A percentile compares a stretch with the other conserved stretches of the same genome.
Evolutionary conservation across 2,797 vertebrate genomes (phyloP).

Genomic region (Falco berigora): DNA sequence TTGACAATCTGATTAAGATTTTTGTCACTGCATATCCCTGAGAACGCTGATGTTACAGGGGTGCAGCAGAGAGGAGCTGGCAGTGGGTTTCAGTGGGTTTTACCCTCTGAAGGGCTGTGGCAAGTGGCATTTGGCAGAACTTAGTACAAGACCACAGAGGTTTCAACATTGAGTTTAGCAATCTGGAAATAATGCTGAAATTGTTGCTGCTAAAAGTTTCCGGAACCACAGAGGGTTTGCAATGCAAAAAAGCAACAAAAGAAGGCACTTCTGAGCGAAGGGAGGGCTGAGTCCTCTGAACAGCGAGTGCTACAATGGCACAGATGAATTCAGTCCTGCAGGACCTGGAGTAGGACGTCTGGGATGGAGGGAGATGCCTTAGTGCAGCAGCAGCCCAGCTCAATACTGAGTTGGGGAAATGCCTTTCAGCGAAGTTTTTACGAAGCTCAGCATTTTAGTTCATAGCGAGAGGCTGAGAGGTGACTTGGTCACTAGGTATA

Average conservation of each 20-base stretch:
- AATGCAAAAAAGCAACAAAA: not conserved
- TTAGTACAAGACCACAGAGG: not conserved
- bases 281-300: not conserved
- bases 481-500: not conserved
- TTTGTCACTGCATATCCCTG: not conserved
- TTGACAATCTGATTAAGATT: not conserved
- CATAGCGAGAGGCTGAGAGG: not conserved
- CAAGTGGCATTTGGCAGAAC: not conserved
- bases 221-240: not conserved
- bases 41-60: not conserved
- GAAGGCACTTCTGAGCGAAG: not conserved
- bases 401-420: not conserved
- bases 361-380: rapidly evolving
- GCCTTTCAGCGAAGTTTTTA: not conserved
- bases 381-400: not conserved
- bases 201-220: not conserved
- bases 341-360: not conserved
- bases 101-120: not conserved
- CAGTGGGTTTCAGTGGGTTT: not conserved
- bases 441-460: not conserved
- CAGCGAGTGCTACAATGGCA: not conserved
- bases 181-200: not conserved
- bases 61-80: not conserved
- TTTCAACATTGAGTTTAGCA: not conserved
- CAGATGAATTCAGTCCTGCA: not conserved